Evolutionary conservation across 2,797 vertebrate genomes (phyloP), one percentile per base, ranked within the genome.

Genomic region (Miichthys miiuy): DNA sequence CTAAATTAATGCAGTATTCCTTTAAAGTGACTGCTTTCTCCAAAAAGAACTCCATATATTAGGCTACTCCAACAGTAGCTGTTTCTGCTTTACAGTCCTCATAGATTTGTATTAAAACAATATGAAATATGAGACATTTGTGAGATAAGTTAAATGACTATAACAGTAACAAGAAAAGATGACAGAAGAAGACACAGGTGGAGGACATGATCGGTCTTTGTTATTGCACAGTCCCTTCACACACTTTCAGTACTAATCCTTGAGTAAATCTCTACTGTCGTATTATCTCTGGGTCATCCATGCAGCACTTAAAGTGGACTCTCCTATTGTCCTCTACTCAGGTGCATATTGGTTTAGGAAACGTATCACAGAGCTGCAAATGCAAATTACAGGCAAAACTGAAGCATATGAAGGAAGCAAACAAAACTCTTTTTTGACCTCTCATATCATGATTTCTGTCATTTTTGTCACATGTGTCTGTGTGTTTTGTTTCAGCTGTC

Each of bases 401-500:
- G 47, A 25, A 42, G 1, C 10, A 68, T 4, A n/a, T 38, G 13
- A 6, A 57, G 8, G 13, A 52, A 55, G 21, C 11, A 63, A 21
- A 47, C 1, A 21, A 27, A 21, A 30, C 9, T 17, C 30, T 4
- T 27, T 9, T 41, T 42, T 75, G 34, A 51, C 6, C 5, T 48
- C 27, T 17, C 56, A 5, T 13, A 25, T 58, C 1, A 25, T 58
- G n/a, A 20, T 67, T 64, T 25, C 34, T 51, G 25, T 62, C 18
- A 14, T 56, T 41, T 41, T 3, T 25, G 3, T 55, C 30, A 61
- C 0, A 2, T 13, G 4, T 27, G 3, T 77, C 16, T 67, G 2
- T 57, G 46, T 71, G 14, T 87, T 46, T 72, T 47, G 6, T 84
- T 78, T 62, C 56, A 98, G 97, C 90, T 98, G 58, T 97, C 95